Evolutionary conservation across 1,140 invertebrate species (phyloP), one percentile per base, ranked within the genome.

Genomic region (Centruroides sculpturatus): DNA sequence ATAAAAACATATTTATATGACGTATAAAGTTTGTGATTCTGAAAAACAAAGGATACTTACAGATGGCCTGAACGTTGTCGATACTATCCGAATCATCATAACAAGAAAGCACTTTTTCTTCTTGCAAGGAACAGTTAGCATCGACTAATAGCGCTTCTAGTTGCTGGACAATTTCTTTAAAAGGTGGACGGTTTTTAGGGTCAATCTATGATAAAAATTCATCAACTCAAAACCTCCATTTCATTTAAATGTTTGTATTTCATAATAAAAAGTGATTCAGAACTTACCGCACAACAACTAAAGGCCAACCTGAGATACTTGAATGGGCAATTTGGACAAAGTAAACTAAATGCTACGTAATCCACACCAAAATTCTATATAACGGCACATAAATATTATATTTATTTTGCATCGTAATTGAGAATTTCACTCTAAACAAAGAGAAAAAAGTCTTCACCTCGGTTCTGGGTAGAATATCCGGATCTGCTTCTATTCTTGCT

Each of bases 401-500:
- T 23, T 1, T 23, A 23, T 23, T 23, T 23, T 23, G 23, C 23
- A 23, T 23, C 23, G 2, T 23, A 23, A 23, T 23, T 49, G 8
- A 10, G 8, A 49, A 11, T 49, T 49, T 49, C 48, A 23, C 23
- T 23, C 23, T 23, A 23, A 23, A 23, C 23, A 23, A 23, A 23
- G 0, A 11, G 10, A 55, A 55, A 55, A 46, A 55, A 11, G 13
- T 12, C n/a, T n/a, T 66, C 68, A 77, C 75, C 66, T 71, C 82
- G 54, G 91, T 94, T 63, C 92, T 81, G 35, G 92, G 91, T 66
- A 97, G 77, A 66, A 91, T 80, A 77, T 98, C 94, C 11, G 93
- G 94, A 77, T 98, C 94, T 35, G 93, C 92, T 69, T 94, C 89
- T 61, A 91, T 85, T 69, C 92, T 82, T 59, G 90, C 92, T 68